Conservation (phyloP, 2,797 vertebrate species). For the Brachymystax lenok region DNA sequence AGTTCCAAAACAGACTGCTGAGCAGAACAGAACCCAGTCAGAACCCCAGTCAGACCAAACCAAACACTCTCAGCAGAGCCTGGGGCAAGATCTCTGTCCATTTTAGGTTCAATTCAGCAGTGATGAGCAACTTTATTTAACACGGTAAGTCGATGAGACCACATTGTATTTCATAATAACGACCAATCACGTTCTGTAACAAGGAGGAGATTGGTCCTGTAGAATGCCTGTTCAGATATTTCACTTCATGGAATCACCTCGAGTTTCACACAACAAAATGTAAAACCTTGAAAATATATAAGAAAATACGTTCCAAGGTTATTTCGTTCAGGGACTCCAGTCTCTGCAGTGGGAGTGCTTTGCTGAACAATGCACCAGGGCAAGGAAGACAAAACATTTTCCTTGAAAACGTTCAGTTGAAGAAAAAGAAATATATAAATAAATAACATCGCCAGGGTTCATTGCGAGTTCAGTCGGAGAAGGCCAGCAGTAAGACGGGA, state of each 20-base stretch:
- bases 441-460: slow-evolving; percentile 54
- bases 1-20: neutral
- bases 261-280: neutral
- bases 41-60: neutral
- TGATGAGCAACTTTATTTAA: neutral
- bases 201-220: neutral
- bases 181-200: neutral
- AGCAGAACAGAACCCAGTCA: neutral
- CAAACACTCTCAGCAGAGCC: neutral
- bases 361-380: slow-evolving; percentile 5
- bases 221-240: neutral
- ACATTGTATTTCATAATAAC: neutral
- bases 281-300: neutral
- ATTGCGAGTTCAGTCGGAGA: slow-evolving; percentile 58
- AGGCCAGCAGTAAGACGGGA: slow-evolving; percentile 44
- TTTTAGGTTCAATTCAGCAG: neutral
- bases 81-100: neutral
- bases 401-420: slow-evolving; percentile 14
- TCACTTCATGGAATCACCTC: neutral
- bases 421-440: slow-evolving; percentile 25
- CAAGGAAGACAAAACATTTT: slow-evolving; percentile 40
- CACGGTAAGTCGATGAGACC: too few relatives aligned
- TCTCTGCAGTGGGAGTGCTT: too few relatives aligned
- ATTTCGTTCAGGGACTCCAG: neutral
- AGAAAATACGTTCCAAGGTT: neutral